Evolutionary conservation across 2,888 invertebrate species (phyloP).

Genomic region (Caenorhabditis doughertyi): DNA sequence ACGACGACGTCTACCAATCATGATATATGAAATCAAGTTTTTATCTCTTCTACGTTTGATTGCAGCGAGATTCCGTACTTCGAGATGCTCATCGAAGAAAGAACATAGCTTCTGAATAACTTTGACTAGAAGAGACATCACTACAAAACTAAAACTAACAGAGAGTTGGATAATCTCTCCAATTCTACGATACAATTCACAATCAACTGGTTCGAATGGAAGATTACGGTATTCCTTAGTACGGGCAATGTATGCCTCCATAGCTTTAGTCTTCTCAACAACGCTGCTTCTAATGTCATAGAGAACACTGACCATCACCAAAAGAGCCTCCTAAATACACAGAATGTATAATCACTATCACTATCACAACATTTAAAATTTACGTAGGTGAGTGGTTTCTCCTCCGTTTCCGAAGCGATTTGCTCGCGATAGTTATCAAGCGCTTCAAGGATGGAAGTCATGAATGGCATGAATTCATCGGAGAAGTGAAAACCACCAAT

Average conservation of each 20-base stretch:
- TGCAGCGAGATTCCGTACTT: background rate
- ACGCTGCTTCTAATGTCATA: background rate
- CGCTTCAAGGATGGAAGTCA: background rate
- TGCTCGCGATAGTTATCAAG: background rate
- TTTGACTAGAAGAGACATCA: background rate
- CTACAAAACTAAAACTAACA: background rate
- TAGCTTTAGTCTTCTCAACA: background rate
- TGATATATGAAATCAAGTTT: background rate
- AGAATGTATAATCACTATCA: background rate
- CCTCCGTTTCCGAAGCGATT: background rate
- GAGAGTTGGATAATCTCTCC: constrained; percentile 1
- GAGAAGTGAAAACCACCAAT: background rate
- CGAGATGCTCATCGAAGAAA: background rate
- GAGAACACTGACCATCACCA: background rate
- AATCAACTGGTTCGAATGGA: background rate
- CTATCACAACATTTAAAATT: constrained; percentile 23
- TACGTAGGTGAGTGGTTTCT: background rate
- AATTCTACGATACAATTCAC: background rate
- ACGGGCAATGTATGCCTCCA: background rate
- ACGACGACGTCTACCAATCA: background rate
- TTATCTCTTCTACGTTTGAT: background rate
- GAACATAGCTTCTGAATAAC: background rate
- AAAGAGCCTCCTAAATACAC: background rate
- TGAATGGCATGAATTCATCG: constrained; percentile 1
- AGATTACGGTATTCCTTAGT: too few relatives aligned